Conservation (phyloP, 2,113 vertebrate genomes). For the Cervus canadensis region DNA sequence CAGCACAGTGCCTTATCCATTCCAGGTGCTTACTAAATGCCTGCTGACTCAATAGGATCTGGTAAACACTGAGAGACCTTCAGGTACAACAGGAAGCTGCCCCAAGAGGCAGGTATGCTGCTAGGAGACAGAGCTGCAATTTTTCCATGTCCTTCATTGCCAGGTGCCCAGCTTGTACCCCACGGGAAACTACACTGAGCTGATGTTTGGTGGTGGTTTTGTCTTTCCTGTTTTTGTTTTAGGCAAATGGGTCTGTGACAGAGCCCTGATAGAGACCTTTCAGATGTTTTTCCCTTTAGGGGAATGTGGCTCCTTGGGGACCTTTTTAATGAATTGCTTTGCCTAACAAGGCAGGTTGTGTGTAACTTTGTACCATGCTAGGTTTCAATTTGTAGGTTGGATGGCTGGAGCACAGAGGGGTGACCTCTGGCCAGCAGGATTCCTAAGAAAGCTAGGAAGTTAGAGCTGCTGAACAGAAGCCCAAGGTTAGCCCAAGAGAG, state of each 20-base stretch:
- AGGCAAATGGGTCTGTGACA: constrained; percentile 14
- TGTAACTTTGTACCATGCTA: not conserved
- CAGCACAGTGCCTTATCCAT: not conserved
- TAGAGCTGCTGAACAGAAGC: constrained; percentile 10
- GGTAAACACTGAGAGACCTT: constrained; percentile 4
- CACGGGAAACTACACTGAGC: not conserved
- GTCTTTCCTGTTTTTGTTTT: constrained; percentile 13
- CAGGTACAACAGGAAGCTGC: not conserved
- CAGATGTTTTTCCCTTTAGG: not conserved
- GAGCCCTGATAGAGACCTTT: constrained; percentile 5
- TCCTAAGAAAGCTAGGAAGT: not conserved
- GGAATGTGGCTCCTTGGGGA: not conserved
- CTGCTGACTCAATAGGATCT: not conserved
- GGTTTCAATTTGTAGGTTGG: not conserved
- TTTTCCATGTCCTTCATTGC: not conserved
- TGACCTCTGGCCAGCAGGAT: not conserved
- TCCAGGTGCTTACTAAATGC: not conserved
- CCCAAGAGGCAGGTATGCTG: not conserved
- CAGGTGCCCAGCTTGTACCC: not conserved
- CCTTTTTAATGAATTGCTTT: not conserved
- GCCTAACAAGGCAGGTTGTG: not conserved
- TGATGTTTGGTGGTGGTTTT: not conserved
- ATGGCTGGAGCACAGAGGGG: not conserved
- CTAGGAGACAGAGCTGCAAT: not conserved
- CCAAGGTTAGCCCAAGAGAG: not conserved